Conservation (phyloP, 2,797 vertebrate genomes). For the Acipenser transmontanus region DNA sequence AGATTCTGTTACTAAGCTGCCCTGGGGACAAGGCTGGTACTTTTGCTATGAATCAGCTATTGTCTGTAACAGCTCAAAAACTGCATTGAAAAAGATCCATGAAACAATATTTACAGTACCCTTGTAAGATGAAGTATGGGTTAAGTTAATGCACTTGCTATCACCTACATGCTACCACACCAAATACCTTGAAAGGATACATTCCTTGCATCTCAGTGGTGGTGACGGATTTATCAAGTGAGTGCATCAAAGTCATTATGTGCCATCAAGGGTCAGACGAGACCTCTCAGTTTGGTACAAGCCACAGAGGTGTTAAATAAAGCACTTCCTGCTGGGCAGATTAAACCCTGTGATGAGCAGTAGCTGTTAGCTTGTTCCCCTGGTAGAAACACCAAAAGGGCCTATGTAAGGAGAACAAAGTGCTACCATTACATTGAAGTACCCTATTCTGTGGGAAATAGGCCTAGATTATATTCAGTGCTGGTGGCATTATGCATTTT, state of each 20-base stretch:
- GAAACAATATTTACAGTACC: too few relatives aligned
- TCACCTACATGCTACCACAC: too few relatives aligned
- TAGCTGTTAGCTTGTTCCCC: neutral
- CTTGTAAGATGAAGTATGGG: too few relatives aligned
- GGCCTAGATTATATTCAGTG: neutral
- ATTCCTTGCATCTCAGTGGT: neutral
- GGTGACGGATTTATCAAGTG: slow-evolving; percentile 4
- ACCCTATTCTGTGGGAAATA: neutral
- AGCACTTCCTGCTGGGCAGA: slow-evolving; percentile 5
- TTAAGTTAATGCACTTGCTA: too few relatives aligned
- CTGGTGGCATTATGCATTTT: too few relatives aligned
- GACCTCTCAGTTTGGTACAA: neutral
- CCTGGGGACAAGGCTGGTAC: too few relatives aligned
- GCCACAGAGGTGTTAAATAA: slow-evolving; percentile 6
- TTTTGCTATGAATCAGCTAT: too few relatives aligned
- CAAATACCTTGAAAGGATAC: too few relatives aligned
- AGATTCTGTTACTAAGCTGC: too few relatives aligned
- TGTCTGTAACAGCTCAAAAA: too few relatives aligned
- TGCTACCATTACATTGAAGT: neutral
- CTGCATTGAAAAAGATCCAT: too few relatives aligned
- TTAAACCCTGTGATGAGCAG: neutral
- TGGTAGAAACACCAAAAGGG: slow-evolving; percentile 12
- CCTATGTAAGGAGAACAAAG: neutral
- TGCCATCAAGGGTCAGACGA: neutral
- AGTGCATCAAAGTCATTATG: slow-evolving; percentile 5